Evolutionary conservation across 2,797 vertebrate species (phyloP), one percentile per base, ranked within the genome.

Genomic region (Peromyscus aztecus): DNA sequence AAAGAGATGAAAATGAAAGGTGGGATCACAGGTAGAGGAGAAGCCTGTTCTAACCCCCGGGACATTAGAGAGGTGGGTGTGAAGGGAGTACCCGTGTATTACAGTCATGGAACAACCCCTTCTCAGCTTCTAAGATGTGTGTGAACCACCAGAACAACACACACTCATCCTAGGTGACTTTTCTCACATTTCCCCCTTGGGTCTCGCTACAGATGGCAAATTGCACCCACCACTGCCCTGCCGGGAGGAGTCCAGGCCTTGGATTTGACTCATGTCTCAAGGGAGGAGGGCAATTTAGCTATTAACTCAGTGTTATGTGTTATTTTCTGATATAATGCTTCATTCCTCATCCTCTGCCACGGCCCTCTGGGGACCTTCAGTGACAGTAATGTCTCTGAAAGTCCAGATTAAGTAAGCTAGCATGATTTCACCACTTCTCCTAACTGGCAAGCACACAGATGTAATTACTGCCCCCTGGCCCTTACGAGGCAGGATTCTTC

Each of bases 41-140:
- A 46, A 10, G 5, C 17, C 23, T 27, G 57, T 2, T 27, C 34
- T 16, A 8, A 43, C 4, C 31, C 16, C 14, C 1, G 8, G 16
- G 78, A 17, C 23, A 4, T 6, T 8, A 69, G 90, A 1, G n/a
- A 67, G 17, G 57, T 3, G n/a, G 1, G 23, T 0, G 0, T 1
- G 6, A 3, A 0, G 34, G 14, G n/a, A 31, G 59, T 0, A 46
- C 10, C 16, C 0, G 0, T 21, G 12, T 8, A 4, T 11, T 17
- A 57, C 3, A 10, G 3, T 16, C 27, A 55, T 0, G 0, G 16
- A 4, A 9, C 0, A 1, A 23, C 17, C 23, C 8, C 43, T 9
- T 24, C 17, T 6, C 1, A 40, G 37, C 29, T 52, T 67, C 67
- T 34, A 9, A 61, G 31, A 77, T 0, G 2, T 7, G 1, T 2